phyloP scores from a whole-genome alignment of 2,113 vertebrate genomes.

The Seriola aureovittata region DNA sequence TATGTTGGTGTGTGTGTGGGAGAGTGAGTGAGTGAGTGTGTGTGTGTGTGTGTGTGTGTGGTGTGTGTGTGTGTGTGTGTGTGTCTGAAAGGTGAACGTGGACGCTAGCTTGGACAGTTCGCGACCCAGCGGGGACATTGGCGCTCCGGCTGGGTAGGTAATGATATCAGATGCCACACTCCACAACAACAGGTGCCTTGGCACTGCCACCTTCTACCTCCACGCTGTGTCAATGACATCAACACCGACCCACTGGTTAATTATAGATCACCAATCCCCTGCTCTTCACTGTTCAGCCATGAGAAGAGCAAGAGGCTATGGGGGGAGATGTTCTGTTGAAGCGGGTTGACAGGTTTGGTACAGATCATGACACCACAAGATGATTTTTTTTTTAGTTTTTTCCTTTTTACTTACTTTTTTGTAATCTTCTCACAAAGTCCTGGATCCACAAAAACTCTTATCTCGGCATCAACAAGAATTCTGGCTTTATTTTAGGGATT shows the following conservation, averaged over 20 bases:
- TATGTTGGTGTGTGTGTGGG: conserved; percentile 13
- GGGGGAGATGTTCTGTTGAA: conserved; percentile 46
- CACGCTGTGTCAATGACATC: conserved; percentile 99
- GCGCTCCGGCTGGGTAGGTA: conserved; percentile 99
- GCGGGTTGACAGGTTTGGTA: conserved; percentile 43
- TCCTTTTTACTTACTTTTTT: background rate
- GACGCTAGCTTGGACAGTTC: conserved; percentile 95
- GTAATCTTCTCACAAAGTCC: background rate
- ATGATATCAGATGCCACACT: conserved; percentile 99
- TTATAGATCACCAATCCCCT: conserved; percentile 90
- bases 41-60: conserved; percentile 24
- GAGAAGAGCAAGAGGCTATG: conserved; percentile 44
- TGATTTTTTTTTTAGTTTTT: background rate
- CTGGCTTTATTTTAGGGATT: background rate
- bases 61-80: conserved; percentile 14
- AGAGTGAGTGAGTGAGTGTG: background rate
- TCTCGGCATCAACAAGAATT: background rate
- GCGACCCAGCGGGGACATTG: conserved; percentile 95
- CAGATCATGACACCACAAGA: conserved; percentile 40
- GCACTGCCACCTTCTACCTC: conserved; percentile 95
- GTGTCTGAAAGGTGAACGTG: conserved; percentile 77
- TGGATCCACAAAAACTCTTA: background rate
- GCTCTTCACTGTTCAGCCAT: conserved; percentile 58
- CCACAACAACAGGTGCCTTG: conserved; percentile 99
- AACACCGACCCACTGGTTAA: conserved; percentile 97